These are phyloP conservation scores for Oreochromis tanganicae DNA, from an alignment of 2,113 vertebrate genomes.

Conservation along the genomic window DNA sequence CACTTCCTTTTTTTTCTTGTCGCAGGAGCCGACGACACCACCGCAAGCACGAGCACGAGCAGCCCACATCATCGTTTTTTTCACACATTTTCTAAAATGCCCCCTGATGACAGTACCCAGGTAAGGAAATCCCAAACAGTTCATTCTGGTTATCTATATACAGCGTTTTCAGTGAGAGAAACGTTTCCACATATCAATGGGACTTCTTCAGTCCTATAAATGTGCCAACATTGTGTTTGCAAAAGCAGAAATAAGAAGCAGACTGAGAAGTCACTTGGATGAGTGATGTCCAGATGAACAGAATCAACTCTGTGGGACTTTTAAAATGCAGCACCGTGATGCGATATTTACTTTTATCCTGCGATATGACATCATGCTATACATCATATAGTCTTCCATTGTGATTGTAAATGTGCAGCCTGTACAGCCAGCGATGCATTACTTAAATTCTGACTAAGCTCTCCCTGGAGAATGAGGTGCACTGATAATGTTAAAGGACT, in stretches of 20 bases:
- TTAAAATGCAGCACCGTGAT: background rate
- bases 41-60: background rate
- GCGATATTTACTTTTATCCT: background rate
- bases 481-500: background rate
- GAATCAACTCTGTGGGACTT: background rate
- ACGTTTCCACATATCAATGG: background rate
- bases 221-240: background rate
- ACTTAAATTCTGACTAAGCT: background rate
- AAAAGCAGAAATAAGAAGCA: background rate
- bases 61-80: background rate
- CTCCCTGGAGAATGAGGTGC: background rate
- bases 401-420: background rate
- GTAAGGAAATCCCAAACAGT: background rate
- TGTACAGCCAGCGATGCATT: background rate
- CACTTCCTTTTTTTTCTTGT: background rate
- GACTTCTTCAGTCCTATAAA: background rate
- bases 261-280: background rate
- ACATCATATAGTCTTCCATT: background rate
- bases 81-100: background rate
- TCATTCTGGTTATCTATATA: background rate
- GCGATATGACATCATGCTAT: background rate
- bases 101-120: background rate
- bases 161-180: background rate
- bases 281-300: background rate
- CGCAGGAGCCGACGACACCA: background rate